Conservation (phyloP, 2,113 vertebrate species). For the Zootoca vivipara region DNA sequence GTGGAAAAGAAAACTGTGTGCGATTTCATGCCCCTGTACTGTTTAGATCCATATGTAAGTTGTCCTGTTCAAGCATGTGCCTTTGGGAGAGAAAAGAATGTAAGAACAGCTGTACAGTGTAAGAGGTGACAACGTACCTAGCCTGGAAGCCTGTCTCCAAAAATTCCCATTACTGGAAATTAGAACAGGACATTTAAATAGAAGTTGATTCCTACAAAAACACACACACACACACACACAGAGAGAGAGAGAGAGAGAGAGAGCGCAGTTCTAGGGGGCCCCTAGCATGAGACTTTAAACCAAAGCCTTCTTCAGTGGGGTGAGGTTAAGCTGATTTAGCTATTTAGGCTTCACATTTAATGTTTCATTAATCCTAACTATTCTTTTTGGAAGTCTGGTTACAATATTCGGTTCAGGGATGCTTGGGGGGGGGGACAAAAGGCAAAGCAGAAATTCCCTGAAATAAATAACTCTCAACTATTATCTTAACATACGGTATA, state of each 20-base stretch:
- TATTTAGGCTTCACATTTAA: neutral
- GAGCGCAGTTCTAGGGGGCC: too few species aligned
- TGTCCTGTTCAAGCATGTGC: neutral
- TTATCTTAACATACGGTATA: neutral
- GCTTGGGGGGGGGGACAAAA: neutral
- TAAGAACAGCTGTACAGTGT: conserved; percentile 20
- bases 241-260: too few species aligned
- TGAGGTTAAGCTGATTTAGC: too few species aligned
- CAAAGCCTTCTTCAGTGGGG: neutral
- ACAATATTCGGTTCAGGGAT: neutral
- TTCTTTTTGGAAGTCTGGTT: neutral
- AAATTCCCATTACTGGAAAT: neutral
- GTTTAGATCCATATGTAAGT: conserved; percentile 14
- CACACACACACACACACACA: too few species aligned
- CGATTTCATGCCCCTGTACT: neutral
- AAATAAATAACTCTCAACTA: neutral
- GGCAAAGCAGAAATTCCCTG: neutral
- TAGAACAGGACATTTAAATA: neutral
- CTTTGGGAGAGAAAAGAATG: neutral
- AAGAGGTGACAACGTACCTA: neutral
- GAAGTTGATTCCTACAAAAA: neutral
- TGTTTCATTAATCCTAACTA: neutral
- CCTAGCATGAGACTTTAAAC: neutral
- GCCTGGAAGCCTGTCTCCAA: neutral
- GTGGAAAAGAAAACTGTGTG: conserved; percentile 12